These are phyloP conservation scores for Platyscapa corneri DNA, from an alignment of 1,140 invertebrate species.

Conservation along the genomic window DNA sequence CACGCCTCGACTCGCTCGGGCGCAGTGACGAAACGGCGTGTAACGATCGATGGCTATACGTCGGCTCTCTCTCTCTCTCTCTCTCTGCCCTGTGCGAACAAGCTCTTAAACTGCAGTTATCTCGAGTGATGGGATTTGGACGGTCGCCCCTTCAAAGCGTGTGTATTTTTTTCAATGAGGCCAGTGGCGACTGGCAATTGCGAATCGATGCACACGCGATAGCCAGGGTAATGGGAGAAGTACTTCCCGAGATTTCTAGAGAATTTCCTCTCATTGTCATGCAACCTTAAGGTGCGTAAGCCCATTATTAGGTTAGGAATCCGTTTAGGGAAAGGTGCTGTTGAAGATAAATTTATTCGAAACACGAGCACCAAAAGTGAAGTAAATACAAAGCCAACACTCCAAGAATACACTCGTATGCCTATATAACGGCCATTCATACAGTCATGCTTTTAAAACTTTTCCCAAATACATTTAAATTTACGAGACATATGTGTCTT, in stretches of 20 bases:
- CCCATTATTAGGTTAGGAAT: too few relatives aligned
- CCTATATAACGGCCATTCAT: too few relatives aligned
- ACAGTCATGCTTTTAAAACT: too few relatives aligned
- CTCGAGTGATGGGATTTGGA: slow-evolving; percentile 36
- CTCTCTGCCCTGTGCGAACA: neutral
- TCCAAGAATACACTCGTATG: too few relatives aligned
- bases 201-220: neutral
- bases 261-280: neutral
- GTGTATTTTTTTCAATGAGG: neutral
- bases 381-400: too few relatives aligned
- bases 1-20: slow-evolving; percentile 2
- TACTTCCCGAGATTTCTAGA: neutral
- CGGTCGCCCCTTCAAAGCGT: neutral
- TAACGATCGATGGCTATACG: slow-evolving; percentile 8
- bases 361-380: too few relatives aligned
- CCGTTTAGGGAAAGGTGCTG: too few relatives aligned
- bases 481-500: too few relatives aligned
- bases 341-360: too few relatives aligned
- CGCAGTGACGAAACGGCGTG: neutral
- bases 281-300: neutral
- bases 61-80: neutral
- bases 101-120: slow-evolving; percentile 46
- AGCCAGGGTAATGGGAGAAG: too few relatives aligned
- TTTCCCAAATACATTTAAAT: too few relatives aligned
- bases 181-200: neutral